These are phyloP conservation scores for Syrrhaptes paradoxus DNA, from an alignment of 2,113 vertebrate species.

Conservation along the genomic window DNA sequence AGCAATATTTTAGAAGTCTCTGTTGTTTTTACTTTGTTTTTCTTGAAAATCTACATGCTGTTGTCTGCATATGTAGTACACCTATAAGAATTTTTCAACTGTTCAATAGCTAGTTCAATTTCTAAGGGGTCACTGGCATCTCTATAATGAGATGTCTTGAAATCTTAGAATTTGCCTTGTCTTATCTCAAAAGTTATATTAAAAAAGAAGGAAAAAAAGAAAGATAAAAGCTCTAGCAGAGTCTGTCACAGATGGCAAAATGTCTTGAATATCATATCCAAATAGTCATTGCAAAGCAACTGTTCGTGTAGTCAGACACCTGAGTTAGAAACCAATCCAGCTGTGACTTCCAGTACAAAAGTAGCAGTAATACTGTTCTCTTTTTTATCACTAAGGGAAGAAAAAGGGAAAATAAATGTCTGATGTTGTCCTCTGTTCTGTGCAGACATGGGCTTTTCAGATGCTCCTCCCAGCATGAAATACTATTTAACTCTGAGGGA, in stretches of 20 bases:
- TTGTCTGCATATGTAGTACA: not conserved
- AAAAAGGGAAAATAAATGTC: not conserved
- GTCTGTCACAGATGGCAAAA: not conserved
- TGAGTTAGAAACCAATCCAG: not conserved
- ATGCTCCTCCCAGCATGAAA: not conserved
- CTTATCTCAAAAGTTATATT: not conserved
- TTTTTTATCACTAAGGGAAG: not conserved
- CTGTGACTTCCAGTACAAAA: slow-evolving; percentile 19
- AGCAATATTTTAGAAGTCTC: not conserved
- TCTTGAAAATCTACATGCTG: not conserved
- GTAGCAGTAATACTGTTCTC: not conserved
- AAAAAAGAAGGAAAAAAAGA: not conserved
- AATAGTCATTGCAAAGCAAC: not conserved
- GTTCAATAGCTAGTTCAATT: not conserved
- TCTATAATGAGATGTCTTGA: not conserved
- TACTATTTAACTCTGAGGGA: not conserved
- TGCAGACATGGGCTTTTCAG: not conserved
- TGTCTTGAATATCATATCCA: not conserved
- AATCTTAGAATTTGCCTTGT: not conserved
- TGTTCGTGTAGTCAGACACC: not conserved
- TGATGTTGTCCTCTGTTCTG: slow-evolving; percentile 3
- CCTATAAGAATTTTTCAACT: not conserved
- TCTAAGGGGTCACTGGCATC: not conserved
- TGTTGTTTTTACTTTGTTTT: not conserved
- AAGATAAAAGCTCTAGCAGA: not conserved